Base-by-base conservation (phyloP, 2,888 invertebrate species). In the Pinctada fucata region DNA sequence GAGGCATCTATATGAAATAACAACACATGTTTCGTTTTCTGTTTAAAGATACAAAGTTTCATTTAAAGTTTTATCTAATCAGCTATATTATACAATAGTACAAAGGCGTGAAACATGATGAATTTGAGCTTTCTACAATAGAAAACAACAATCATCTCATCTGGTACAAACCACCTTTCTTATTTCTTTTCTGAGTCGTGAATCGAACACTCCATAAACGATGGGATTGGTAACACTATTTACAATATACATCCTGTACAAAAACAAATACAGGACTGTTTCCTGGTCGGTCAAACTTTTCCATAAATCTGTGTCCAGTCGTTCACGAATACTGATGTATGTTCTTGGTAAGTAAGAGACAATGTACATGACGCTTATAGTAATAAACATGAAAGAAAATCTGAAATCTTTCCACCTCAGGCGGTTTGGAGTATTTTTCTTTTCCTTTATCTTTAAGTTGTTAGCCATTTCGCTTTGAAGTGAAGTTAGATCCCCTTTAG, bases 301-400 rank as follows among this genome's bases (percentile, higher is more conserved):
- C 58, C 58, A 58, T 6, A 58, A 58, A 13, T 58, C 58, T 13
- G 6, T 13, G 8, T 6, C 13, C 8, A 6, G 6, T 6, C 8
- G 8, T 58, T 58, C 58, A 6, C 13, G 6, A 6, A 58, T 58
- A 6, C 6, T 68, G 3, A 68, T 45, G 47, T 68, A 68, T 10
- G 6, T 6, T 45, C 68, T 31, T 31, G 68, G 68, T 8, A 47
- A 47, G 47, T 68, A 68, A 45, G 68, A n/a, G 3, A 68, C 3
- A 6, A 68, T 47, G 47, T 45, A 68, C 4, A 68, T 47, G 8
- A 68, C 47, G 13, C 68, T 68, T 31, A 68, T 68, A 8, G 47
- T 8, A 45, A 45, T 47, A 68, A 68, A 68, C 68, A 68, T 68
- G 8, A 68, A 13, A 31, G 68, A 68, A 68, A 68, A 68, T 68